Percentiles rank a stretch among this genome's conserved stretches.
These are phyloP conservation scores for Psilopogon haemacephalus DNA, from an alignment of 2,113 vertebrate species.

Conservation along the genomic window DNA sequence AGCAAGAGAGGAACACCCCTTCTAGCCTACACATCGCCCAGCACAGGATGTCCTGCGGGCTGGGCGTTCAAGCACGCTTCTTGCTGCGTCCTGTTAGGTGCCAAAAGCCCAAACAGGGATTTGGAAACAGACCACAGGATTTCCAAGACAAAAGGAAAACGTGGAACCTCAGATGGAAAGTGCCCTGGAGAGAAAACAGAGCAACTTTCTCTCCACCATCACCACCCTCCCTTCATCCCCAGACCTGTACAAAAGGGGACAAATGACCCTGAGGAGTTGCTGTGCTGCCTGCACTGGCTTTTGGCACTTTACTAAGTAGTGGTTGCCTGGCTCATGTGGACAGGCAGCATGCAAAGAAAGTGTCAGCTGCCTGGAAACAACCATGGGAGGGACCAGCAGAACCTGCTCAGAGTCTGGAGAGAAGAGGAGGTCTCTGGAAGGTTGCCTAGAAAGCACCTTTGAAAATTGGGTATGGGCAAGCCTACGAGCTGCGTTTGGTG, in stretches of 20 bases:
- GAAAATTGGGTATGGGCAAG: background rate
- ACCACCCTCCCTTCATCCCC: background rate
- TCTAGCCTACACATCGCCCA: background rate
- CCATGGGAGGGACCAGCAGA: background rate
- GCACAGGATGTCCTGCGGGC: background rate
- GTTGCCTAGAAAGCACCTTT: background rate
- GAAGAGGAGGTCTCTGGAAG: background rate
- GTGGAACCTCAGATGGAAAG: slow-evolving; percentile 5
- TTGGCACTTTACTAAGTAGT: background rate
- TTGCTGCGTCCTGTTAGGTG: slow-evolving; percentile 44
- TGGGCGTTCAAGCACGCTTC: background rate
- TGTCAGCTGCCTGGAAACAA: background rate
- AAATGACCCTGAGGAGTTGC: background rate
- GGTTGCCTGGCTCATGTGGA: background rate
- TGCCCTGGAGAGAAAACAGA: slow-evolving; percentile 40
- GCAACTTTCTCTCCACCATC: no score
- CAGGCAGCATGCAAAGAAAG: background rate
- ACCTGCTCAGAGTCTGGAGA: background rate
- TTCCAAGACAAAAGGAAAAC: slow-evolving; percentile 19
- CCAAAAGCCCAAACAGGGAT: background rate
- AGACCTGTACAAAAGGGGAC: slow-evolving; percentile 59
- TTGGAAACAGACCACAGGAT: background rate
- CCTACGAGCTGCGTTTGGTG: background rate
- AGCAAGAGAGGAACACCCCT: slow-evolving; percentile 30
- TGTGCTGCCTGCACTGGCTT: background rate